Conservation (phyloP, 2,797 vertebrate genomes). For the Myotis daubentonii region DNA sequence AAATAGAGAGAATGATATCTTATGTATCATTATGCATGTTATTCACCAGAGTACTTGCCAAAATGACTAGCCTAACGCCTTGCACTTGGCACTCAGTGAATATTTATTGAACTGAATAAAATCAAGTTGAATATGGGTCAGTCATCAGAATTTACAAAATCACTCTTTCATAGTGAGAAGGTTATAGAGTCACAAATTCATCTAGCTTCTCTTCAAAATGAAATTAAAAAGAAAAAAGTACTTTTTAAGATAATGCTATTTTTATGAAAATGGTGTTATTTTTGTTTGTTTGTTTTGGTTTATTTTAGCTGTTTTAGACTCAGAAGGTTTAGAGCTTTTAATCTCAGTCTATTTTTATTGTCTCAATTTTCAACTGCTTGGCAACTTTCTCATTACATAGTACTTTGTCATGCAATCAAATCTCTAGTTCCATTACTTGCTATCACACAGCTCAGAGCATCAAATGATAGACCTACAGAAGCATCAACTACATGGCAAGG, state of each 20-base stretch:
- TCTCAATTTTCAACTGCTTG: slow-evolving; percentile 51
- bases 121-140: neutral
- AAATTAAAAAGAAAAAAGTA: neutral
- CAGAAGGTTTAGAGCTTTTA: slow-evolving; percentile 21
- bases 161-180: slow-evolving; percentile 9
- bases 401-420: slow-evolving; percentile 71
- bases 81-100: neutral
- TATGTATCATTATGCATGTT: neutral
- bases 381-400: slow-evolving; percentile 44
- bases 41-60: neutral
- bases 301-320: neutral
- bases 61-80: neutral
- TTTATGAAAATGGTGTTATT: slow-evolving; percentile 23
- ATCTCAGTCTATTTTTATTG: slow-evolving; percentile 35
- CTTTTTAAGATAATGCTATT: slow-evolving; percentile 50
- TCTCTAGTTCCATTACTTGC: slow-evolving; percentile 59
- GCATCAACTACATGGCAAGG: slow-evolving; percentile 61
- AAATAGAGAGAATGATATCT: neutral
- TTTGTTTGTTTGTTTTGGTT: neutral
- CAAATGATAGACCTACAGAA: slow-evolving; percentile 46
- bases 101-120: slow-evolving; percentile 15
- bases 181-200: neutral
- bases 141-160: neutral
- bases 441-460: slow-evolving; percentile 68
- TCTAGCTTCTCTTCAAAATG: neutral